Evolutionary conservation across 2,888 invertebrate genomes (phyloP), one percentile per base, ranked within the genome.

Genomic region (Acleris literana): DNA sequence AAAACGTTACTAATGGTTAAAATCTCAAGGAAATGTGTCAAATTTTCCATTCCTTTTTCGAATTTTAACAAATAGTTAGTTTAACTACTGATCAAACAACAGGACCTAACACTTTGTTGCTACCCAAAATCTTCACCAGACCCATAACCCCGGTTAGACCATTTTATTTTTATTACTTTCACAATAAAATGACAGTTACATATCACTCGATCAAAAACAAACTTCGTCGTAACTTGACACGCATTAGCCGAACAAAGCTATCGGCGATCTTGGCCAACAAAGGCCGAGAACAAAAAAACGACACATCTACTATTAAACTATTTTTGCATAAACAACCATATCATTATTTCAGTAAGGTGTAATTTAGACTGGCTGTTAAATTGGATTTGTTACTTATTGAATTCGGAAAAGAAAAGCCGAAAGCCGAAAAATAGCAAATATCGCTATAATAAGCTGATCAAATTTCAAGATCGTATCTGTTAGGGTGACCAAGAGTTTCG

Each of bases 401-500:
- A 69, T 64, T 68, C 63, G 46, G 16, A 67, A 64, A 70, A 68
- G 68, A 70, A 70, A 67, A 64, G 65, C 60, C 63, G 59, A 68
- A 65, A 69, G 56, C 64, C 69, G 69, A 70, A 70, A 70, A 69
- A 68, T 70, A 70, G 69, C 70, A 70, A 70, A 71, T 71, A 71
- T 71, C 71, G 71, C 69, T 71, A 69, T 71, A 71, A 71, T 68
- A 71, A 71, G 68, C 69, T 55, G 64, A 70, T 70, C 70, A 63
- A 54, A 68, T 70, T 69, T 65, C 70, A 51, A 68, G 70, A 70
- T 70, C n/a, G 44, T 58, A 70, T 70, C 70, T 63, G n/a, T 57
- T 67, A 60, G 70, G 69, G 70, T 64, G 69, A 68, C 70, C 69
- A 69, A 66, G 57, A 63, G 64, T 68, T 68, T 55, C 58, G 57